These are phyloP conservation scores for Drosophila trapezifrons DNA, from an alignment of 1,140 invertebrate genomes.

Conservation along the genomic window DNA sequence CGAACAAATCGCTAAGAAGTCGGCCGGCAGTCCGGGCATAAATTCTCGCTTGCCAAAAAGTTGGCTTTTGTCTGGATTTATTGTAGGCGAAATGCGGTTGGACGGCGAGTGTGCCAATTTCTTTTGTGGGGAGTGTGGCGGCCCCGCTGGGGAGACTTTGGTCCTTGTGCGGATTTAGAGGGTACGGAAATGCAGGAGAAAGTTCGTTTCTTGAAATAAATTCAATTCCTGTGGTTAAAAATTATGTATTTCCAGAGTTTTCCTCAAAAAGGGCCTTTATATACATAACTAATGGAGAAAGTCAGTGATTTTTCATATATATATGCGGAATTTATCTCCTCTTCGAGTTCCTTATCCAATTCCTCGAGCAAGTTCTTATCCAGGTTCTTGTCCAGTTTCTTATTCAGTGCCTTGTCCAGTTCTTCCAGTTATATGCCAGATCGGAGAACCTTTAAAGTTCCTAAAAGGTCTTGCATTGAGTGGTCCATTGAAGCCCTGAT, in stretches of 20 bases:
- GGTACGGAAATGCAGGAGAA: not conserved
- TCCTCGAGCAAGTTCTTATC: too few relatives aligned
- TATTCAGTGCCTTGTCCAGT: not conserved
- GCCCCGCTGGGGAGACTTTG: slow-evolving; percentile 40
- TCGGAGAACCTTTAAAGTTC: not conserved
- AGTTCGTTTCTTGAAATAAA: slow-evolving; percentile 26
- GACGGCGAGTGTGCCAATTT: slow-evolving; percentile 61
- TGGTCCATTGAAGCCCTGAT: not conserved
- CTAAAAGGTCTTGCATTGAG: not conserved
- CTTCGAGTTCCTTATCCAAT: too few relatives aligned
- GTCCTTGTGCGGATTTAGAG: slow-evolving; percentile 22
- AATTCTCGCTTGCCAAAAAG: slow-evolving; percentile 75
- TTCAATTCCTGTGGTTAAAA: slow-evolving; percentile 18
- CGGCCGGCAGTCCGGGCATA: slow-evolving; percentile 55
- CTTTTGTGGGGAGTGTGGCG: slow-evolving; percentile 16
- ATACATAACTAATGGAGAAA: not conserved
- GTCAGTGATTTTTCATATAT: not conserved
- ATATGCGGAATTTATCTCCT: not conserved
- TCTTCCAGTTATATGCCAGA: not conserved
- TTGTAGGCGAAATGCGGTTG: slow-evolving; percentile 71
- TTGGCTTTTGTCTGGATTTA: slow-evolving; percentile 73
- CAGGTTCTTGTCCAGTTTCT: too few relatives aligned
- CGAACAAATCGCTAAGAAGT: slow-evolving; percentile 72
- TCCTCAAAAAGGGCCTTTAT: too few relatives aligned
- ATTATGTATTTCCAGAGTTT: not conserved